Evolutionary conservation across 2,797 vertebrate species (phyloP).

Genomic region (Anolis apletophallus): DNA sequence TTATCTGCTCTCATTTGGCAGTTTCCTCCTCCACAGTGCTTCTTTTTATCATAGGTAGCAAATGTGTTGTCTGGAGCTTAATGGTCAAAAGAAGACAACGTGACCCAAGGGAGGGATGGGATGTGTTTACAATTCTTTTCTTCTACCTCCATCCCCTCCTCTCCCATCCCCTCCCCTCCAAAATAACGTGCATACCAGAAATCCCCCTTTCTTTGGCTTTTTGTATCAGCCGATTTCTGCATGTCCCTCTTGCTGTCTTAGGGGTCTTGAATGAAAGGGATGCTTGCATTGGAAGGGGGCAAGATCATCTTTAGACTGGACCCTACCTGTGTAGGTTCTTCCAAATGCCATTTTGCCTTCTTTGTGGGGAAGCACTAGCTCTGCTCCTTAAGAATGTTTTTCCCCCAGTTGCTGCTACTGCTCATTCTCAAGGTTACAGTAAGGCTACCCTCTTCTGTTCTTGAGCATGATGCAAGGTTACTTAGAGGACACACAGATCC

Average conservation of each 20-base stretch:
- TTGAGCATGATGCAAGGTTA: slow-evolving; percentile 64
- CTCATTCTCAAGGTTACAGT: slow-evolving; percentile 11
- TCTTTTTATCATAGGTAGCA: not conserved
- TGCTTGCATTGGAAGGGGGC: not conserved
- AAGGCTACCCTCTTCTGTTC: slow-evolving; percentile 36
- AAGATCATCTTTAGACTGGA: not conserved
- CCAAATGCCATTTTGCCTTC: rapidly evolving
- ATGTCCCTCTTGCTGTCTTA: rapidly evolving
- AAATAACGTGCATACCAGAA: not conserved
- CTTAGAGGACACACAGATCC: slow-evolving; percentile 60
- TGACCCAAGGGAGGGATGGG: not conserved
- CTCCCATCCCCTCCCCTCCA: not conserved
- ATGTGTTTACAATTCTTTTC: not conserved
- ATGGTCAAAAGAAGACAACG: not conserved
- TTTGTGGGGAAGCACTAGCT: not conserved
- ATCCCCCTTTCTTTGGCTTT: too few relatives aligned
- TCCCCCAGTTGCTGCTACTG: slow-evolving; percentile 17
- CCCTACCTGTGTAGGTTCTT: not conserved
- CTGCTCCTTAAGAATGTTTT: slow-evolving; percentile 39
- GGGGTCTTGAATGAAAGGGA: not conserved
- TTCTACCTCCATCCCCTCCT: too few relatives aligned
- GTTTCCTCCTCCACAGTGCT: not conserved
- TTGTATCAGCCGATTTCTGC: not conserved
- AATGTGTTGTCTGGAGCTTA: not conserved
- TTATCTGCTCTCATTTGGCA: not conserved